Evolutionary conservation across 2,888 invertebrate genomes (phyloP), one percentile per base, ranked within the genome.

Genomic region (Lithophane socia): DNA sequence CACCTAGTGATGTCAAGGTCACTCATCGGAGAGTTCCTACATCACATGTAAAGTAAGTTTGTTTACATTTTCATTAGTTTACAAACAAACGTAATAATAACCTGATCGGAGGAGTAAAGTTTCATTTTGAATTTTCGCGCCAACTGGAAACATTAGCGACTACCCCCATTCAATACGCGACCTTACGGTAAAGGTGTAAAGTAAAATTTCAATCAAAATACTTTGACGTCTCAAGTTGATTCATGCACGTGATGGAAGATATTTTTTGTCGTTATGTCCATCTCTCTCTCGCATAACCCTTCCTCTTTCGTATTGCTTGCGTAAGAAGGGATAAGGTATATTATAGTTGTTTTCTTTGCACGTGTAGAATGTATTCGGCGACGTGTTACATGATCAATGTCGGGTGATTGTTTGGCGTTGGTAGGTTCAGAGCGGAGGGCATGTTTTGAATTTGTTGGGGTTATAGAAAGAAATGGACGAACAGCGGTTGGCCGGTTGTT

Each of bases 381-480:
- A 84, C 83, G 86, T 91, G 88, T 88, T 91, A 94, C 77, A 82
- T 92, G 90, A 87, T 92, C 86, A 89, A 92, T 87, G 91, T 87
- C 69, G 75, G 86, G 64, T 85, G 85, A 78, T 82, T 82, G 87
- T 88, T 86, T 71, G 77, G 64, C 78, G 76, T 78, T 81, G 73
- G 75, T 73, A 78, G 78, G 84, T 85, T 88, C 77, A 78, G 77
- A 83, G 79, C 61, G 71, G 69, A 75, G 75, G 75, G 77, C 52
- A 77, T 80, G 74, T 93, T 91, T 93, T 92, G 44, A 90, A 94
- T 88, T 93, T 83, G 87, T 91, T 88, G 74, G 94, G 87, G 72
- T 94, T 91, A 90, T 92, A 93, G 90, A 92, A 91, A 90, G 93
- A 92, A 92, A 94, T 89, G 91, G 88, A 90, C 90, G 92, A 90